Evolutionary conservation across 2,797 vertebrate species (phyloP), one percentile per base, ranked within the genome.

Genomic region (Astyanax mexicanus): DNA sequence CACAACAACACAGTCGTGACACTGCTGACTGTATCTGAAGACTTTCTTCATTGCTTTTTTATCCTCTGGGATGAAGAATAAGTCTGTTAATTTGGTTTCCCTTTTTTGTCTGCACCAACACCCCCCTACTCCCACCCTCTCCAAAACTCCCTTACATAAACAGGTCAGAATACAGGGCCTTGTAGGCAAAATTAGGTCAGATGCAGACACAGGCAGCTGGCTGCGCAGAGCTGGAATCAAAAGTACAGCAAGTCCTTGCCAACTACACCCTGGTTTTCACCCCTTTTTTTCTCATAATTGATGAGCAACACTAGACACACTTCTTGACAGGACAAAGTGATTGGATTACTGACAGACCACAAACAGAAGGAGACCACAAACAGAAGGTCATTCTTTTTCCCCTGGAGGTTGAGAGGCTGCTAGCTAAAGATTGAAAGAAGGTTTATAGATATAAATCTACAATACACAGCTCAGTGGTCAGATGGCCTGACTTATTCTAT

Each of bases 121-220:
- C 17, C 23, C 0, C 37, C 17, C 17, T n/a, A n/a, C n/a, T n/a
- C n/a, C n/a, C n/a, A n/a, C n/a, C 35, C 35, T 32, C 7, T n/a
- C n/a, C n/a, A n/a, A 23, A 58, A 32, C 19, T 61, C 25, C 15
- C 51, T 77, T 66, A 74, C 13, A 71, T 49, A 75, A 68, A 74
- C 19, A 21, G 47, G 61, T 72, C 68, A 51, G 40, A 74, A 78
- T 47, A 15, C 52, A 75, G 47, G 21, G 51, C 64, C 67, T 29
- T 29, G 45, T 29, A 21, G 35, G 51, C 25, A 62, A 68, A 80
- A 72, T 69, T 77, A 80, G 72, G 71, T 83, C 67, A 69, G 68
- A 44, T 21, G 1, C 67, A 69, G 68, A 44, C 21, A 1, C 44
- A 37, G 67, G 13, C 62, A 38, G 35, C 52, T 64, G 61, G 51